Evolutionary conservation across 2,797 vertebrate species (phyloP).

Genomic region (Darevskia nairensis): DNA sequence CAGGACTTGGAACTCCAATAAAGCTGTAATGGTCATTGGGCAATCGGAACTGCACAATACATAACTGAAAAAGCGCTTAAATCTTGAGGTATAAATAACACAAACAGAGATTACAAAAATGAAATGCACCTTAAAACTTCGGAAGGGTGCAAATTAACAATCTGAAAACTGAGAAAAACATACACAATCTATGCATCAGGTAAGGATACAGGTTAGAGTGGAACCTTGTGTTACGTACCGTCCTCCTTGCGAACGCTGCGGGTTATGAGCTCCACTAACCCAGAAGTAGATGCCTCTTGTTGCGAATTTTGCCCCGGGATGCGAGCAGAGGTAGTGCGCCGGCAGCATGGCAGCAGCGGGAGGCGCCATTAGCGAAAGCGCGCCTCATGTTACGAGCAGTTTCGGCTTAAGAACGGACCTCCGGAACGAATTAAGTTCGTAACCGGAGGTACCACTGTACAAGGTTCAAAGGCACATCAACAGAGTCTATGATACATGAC

Average conservation of each 20-base stretch:
- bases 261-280: no score
- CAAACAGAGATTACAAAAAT: constrained; percentile 8
- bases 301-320: no score
- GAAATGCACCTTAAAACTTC: neutral
- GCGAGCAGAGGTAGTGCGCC: accelerated
- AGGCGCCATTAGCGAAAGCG: no score
- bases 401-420: no score
- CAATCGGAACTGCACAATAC: neutral
- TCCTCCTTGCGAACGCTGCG: no score
- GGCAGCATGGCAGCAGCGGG: no score
- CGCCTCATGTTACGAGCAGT: no score
- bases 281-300: no score
- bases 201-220: neutral
- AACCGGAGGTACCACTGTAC: no score
- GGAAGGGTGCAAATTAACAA: constrained; percentile 1
- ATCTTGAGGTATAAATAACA: neutral
- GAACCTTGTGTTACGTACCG: no score
- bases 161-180: neutral
- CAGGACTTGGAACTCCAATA: neutral
- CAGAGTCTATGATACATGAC: no score
- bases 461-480: neutral
- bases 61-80: neutral
- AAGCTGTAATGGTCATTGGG: neutral
- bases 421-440: no score
- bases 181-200: neutral